These are phyloP conservation scores for Lynx canadensis DNA, from an alignment of 2,113 vertebrate genomes.

Conservation along the genomic window DNA sequence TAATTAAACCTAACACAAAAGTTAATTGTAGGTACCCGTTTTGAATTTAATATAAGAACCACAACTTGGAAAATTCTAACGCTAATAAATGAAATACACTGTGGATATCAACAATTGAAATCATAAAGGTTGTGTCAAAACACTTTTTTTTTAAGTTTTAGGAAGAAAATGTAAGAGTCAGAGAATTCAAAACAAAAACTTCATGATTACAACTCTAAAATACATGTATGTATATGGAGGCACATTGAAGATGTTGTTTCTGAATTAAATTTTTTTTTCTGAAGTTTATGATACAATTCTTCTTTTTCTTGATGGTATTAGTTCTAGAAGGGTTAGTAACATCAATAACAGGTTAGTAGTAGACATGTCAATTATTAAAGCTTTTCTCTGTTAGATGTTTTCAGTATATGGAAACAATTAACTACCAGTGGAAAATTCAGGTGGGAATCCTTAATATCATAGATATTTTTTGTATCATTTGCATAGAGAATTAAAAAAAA, in stretches of 20 bases:
- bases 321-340: background rate
- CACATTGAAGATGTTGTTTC: background rate
- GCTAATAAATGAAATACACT: background rate
- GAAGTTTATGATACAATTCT: background rate
- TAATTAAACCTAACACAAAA: background rate
- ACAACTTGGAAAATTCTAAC: background rate
- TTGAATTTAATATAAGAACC: background rate
- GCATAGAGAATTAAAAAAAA: background rate
- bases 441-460: background rate
- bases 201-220: background rate
- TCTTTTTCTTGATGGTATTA: background rate
- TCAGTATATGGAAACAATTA: background rate
- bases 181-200: background rate
- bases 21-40: background rate
- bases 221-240: background rate
- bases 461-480: background rate
- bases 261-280: background rate
- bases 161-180: background rate
- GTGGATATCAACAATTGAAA: background rate
- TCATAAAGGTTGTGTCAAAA: background rate
- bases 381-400: background rate
- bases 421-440: background rate
- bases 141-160: background rate
- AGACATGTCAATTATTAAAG: background rate
- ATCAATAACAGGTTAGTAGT: background rate